These are phyloP conservation scores for Eupristina koningsbergeri DNA, from an alignment of 1,140 invertebrate species.

Conservation along the genomic window DNA sequence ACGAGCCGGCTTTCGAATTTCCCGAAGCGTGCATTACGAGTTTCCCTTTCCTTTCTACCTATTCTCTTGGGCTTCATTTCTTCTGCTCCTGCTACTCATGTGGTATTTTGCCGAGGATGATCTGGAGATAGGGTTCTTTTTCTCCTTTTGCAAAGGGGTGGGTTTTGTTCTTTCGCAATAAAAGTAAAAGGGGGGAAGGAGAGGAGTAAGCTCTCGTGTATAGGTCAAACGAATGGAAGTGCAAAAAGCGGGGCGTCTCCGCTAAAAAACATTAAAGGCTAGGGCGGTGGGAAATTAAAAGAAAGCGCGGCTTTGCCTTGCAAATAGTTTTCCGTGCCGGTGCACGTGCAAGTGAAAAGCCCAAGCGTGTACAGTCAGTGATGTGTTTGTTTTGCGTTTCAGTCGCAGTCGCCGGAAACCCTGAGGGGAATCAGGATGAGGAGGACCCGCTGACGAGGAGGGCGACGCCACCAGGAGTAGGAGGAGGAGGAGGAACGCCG, in stretches of 20 bases:
- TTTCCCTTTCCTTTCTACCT: background rate
- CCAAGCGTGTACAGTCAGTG: too few relatives aligned
- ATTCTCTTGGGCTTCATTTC: background rate
- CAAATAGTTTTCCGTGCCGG: too few relatives aligned
- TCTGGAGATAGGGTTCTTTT: slow-evolving; percentile 5
- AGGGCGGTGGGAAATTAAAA: background rate
- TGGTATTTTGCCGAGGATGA: background rate
- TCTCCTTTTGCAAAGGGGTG: slow-evolving; percentile 3
- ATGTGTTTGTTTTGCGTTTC: background rate
- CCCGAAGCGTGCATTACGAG: background rate
- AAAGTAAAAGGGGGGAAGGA: background rate
- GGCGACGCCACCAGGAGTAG: too few relatives aligned
- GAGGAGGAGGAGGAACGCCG: background rate
- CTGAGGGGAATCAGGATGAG: background rate
- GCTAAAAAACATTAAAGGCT: background rate
- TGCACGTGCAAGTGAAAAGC: background rate
- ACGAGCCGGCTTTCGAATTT: background rate
- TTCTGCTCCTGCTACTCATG: background rate
- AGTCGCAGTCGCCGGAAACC: background rate
- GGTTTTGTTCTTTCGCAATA: background rate
- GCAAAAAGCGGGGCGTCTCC: background rate
- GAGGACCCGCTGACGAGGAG: slow-evolving; percentile 4
- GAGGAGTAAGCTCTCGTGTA: background rate
- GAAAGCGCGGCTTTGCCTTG: background rate
- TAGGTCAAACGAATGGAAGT: slow-evolving; percentile 31